Base-by-base conservation (phyloP, 2,888 invertebrate species). In the Eristalis intricaria region DNA sequence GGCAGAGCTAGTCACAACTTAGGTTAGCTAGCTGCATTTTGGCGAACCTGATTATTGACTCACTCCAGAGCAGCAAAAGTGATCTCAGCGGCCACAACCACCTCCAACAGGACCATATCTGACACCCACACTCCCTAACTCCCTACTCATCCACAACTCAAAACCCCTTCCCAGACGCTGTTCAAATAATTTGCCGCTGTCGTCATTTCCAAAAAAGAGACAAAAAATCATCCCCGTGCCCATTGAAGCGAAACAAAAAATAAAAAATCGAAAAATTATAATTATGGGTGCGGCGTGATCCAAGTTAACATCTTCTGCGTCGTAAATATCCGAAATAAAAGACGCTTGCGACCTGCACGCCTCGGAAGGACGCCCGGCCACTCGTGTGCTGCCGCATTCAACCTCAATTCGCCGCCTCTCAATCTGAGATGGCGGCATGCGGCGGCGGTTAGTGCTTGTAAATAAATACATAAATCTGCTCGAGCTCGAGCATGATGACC, bases 251-350 rank as follows among this genome's bases (percentile, higher is more conserved):
- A 40, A 38, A 19, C 63, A 63, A 64, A 50, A 73, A 15, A 35
- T 7, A 19, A 50, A 19, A 50, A 50, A 8, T 64, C 35, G 22
- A 74, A 70, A 35, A 50, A 8, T 50, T 19, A 50, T 19, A 50
- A 50, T 50, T 15, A 70, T 79, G 75, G 84, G 84, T 75, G 84
- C 84, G 84, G 84, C 79, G 40, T 74, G 83, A 78, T 74, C 66
- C 50, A 66, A 40, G 26, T 69, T 73, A 71, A 60, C 77, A 73
- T 83, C 73, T 74, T 84, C 74, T 74, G 63, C 73, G 73, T 74
- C 50, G 61, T 23, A n/a, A 43, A 69, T 74, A 56, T 66, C 22
- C 23, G 23, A 70, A 5, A 19, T 8, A 19, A 50, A 79, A 40
- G n/a, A 38, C 11, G 11, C n/a, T 71, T 77, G 63, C 50, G 22